Percentiles rank a stretch among this genome's conserved stretches.
Conservation (phyloP, 2,113 vertebrate genomes). For the Morone saxatilis region DNA sequence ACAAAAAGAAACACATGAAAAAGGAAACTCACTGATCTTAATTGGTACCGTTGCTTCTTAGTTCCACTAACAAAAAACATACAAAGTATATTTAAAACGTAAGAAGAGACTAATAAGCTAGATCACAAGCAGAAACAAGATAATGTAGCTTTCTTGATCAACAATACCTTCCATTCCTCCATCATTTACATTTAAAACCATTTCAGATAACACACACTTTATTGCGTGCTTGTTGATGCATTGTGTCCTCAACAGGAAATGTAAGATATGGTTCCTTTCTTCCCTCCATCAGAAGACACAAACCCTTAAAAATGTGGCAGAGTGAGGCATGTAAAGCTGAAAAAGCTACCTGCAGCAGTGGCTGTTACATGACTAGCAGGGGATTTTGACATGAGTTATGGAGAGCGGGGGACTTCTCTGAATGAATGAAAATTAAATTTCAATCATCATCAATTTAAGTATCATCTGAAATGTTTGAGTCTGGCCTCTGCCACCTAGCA, state of each 20-base stretch:
- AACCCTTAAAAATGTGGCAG: neutral
- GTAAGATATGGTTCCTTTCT: neutral
- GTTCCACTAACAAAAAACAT: neutral
- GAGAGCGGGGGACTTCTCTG: no score
- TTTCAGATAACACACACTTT: neutral
- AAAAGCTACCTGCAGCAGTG: no score
- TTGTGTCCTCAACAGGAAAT: neutral
- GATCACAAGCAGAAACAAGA: neutral
- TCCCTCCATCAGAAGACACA: neutral
- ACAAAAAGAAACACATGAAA: neutral
- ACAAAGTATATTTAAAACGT: neutral
- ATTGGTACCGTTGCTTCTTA: slow-evolving; percentile 16
- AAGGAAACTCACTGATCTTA: slow-evolving; percentile 12
- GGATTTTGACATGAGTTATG: neutral
- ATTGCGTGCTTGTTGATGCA: neutral
- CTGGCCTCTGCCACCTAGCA: no score
- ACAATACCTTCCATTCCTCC: neutral
- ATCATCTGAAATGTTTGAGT: no score
- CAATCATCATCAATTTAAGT: no score
- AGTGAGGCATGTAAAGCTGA: neutral
- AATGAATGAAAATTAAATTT: no score
- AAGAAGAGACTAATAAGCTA: neutral
- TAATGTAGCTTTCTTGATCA: neutral
- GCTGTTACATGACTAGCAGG: neutral
- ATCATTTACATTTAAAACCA: neutral